Conservation (phyloP, 2,797 vertebrate species). For the Mormyrops attenuatus region DNA sequence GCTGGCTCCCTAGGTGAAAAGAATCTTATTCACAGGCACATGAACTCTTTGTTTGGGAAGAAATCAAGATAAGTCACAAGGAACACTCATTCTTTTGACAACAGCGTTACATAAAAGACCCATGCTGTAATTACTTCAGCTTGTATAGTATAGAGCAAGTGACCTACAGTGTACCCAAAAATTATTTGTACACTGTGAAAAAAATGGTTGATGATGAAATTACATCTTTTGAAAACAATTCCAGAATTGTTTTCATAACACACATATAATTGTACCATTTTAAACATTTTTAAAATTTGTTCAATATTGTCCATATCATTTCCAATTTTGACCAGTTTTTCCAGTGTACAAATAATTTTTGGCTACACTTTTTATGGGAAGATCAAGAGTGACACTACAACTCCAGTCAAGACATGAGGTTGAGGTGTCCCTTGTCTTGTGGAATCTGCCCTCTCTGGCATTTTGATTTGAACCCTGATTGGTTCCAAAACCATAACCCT, state of each 20-base stretch:
- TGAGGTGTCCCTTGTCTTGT: not conserved
- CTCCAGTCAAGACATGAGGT: not conserved
- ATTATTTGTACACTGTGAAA: not conserved
- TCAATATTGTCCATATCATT: not conserved
- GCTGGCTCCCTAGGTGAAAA: not conserved
- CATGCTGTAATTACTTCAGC: not conserved
- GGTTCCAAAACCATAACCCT: not conserved
- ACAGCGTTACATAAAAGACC: not conserved
- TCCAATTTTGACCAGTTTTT: not conserved
- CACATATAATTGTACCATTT: too few relatives aligned
- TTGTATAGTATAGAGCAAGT: not conserved
- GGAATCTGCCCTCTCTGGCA: not conserved
- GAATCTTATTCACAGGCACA: constrained; percentile 10
- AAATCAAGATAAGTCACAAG: not conserved
- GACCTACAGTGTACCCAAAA: not conserved
- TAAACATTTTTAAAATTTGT: too few relatives aligned
- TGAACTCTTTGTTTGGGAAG: constrained; percentile 1
- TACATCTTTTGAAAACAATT: not conserved
- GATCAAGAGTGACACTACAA: not conserved
- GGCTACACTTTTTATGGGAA: not conserved
- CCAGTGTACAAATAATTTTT: too few relatives aligned
- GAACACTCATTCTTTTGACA: not conserved
- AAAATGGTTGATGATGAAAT: not conserved
- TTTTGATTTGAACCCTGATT: not conserved
- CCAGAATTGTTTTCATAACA: not conserved